These are phyloP conservation scores for Pelochelys cantorii DNA, from an alignment of 2,797 vertebrate species.

Conservation along the genomic window DNA sequence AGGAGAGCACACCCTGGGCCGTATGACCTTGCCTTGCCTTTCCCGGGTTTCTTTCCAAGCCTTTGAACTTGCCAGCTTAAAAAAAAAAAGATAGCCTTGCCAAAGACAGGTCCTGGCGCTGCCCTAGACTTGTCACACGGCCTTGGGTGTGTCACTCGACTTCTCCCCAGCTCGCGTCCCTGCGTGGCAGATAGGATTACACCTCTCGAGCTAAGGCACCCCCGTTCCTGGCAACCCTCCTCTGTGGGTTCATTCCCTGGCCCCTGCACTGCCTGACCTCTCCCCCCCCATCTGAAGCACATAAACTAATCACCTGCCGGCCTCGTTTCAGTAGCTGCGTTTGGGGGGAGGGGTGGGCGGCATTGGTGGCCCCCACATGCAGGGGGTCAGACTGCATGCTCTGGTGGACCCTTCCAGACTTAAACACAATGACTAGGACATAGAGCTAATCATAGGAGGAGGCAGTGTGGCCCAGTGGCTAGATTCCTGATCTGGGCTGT, in stretches of 20 bases:
- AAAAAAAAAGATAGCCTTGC: background rate
- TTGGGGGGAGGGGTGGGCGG: accelerated
- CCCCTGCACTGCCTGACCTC: too few species aligned
- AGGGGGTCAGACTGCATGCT: background rate
- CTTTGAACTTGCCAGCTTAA: background rate
- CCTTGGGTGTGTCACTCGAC: background rate
- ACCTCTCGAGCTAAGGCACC: background rate
- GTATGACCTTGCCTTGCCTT: background rate
- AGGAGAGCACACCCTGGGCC: background rate
- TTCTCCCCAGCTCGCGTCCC: background rate
- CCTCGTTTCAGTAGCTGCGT: background rate
- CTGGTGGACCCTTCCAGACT: background rate
- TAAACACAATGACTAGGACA: background rate
- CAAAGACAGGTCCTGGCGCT: background rate
- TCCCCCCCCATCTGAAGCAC: background rate
- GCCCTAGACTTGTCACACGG: background rate
- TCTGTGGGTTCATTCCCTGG: background rate
- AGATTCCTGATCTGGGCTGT: background rate
- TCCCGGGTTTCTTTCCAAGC: background rate
- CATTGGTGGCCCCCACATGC: too few species aligned
- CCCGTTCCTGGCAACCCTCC: too few species aligned
- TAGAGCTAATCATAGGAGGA: background rate
- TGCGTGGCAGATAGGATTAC: background rate
- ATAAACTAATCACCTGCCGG: background rate
- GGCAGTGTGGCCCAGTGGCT: background rate